Evolutionary conservation across 2,113 vertebrate genomes (phyloP).

Genomic region (Pyxicephalus adspersus): DNA sequence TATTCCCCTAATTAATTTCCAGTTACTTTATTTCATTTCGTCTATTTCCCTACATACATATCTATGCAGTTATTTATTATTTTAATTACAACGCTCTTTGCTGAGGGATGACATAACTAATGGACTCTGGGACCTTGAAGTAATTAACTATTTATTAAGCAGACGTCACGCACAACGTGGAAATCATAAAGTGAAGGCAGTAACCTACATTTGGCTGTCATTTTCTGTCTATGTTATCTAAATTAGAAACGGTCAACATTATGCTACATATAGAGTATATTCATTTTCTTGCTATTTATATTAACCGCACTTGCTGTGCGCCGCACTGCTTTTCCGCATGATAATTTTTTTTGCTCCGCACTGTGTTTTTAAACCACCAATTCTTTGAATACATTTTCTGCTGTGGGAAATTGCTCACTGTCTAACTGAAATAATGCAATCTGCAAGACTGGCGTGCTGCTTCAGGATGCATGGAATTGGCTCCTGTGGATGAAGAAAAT

Average conservation of each 20-base stretch:
- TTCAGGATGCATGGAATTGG: conserved; percentile 38
- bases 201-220: conserved; percentile 44
- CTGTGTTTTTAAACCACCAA: not conserved
- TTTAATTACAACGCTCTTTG: conserved; percentile 34
- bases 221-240: conserved; percentile 28
- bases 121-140: conserved; percentile 7
- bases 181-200: conserved; percentile 13
- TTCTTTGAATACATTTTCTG: conserved; percentile 14
- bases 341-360: conserved; percentile 19
- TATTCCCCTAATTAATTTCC: conserved; percentile 2
- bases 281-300: conserved; percentile 34
- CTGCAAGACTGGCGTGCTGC: conserved; percentile 27
- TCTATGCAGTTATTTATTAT: conserved; percentile 34
- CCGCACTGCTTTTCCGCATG: not conserved
- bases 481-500: conserved; percentile 40
- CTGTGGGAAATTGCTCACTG: conserved; percentile 23
- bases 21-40: conserved; percentile 10
- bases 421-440: conserved; percentile 43
- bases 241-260: conserved; percentile 37
- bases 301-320: conserved; percentile 5
- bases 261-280: conserved; percentile 8
- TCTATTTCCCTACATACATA: conserved; percentile 3
- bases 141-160: conserved; percentile 53
- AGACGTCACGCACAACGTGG: not conserved
- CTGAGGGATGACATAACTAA: conserved; percentile 35